Evolutionary conservation across 2,113 vertebrate species (phyloP).

Genomic region (Saguinus imperator): DNA sequence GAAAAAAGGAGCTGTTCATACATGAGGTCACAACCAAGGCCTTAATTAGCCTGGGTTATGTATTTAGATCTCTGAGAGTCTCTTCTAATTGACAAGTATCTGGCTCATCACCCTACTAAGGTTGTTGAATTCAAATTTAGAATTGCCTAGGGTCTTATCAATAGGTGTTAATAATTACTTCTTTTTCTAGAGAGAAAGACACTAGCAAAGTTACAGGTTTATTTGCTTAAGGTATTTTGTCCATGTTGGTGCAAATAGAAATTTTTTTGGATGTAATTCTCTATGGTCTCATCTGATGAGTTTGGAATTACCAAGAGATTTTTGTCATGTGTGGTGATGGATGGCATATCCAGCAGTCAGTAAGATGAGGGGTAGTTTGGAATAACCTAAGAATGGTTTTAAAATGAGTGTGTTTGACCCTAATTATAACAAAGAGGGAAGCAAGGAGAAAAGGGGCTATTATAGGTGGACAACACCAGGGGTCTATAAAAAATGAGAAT

Average conservation of each 20-base stretch:
- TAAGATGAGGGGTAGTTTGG: background rate
- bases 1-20: background rate
- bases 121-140: background rate
- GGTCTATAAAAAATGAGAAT: background rate
- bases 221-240: background rate
- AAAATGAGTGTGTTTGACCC: background rate
- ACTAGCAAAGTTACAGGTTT: background rate
- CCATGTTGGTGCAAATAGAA: background rate
- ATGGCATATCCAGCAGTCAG: background rate
- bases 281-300: background rate
- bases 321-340: background rate
- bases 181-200: background rate
- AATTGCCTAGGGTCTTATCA: background rate
- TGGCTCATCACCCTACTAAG: background rate
- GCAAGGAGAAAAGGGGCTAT: background rate
- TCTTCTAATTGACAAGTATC: background rate
- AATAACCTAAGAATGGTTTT: background rate
- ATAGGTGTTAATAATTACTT: background rate
- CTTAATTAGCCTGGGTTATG: background rate
- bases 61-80: background rate
- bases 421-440: background rate
- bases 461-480: background rate
- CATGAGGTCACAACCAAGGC: background rate
- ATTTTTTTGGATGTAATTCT: background rate
- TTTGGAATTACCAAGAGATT: background rate